Conservation (phyloP, 2,797 vertebrate species). For the Channa striata region DNA sequence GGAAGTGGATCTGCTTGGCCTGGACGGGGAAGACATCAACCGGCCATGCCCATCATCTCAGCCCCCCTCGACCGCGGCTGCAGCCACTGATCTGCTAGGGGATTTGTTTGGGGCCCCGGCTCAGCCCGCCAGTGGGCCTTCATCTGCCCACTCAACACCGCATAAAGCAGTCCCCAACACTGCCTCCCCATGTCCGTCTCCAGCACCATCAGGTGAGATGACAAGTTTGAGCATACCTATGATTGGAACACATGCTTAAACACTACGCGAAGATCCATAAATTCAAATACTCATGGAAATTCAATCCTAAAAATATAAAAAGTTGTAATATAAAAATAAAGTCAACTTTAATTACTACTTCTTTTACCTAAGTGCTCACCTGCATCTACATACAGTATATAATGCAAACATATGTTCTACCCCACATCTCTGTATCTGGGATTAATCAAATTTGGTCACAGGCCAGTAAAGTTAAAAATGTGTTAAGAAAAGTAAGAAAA, state of each 20-base stretch:
- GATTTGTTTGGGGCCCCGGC: slow-evolving; percentile 90
- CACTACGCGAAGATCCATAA: background rate
- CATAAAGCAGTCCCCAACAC: slow-evolving; percentile 86
- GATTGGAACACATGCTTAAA: too few relatives aligned
- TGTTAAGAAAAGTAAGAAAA: too few relatives aligned
- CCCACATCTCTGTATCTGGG: too few relatives aligned
- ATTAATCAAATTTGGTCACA: background rate
- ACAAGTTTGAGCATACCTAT: background rate
- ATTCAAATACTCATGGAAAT: background rate
- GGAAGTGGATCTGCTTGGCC: slow-evolving; percentile 93
- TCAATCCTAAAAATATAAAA: background rate
- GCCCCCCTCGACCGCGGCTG: slow-evolving; percentile 84
- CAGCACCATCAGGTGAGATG: slow-evolving; percentile 79
- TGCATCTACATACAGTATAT: too few relatives aligned
- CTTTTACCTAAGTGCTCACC: too few relatives aligned
- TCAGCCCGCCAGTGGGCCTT: slow-evolving; percentile 83
- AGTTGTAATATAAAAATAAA: too few relatives aligned
- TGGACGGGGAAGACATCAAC: slow-evolving; percentile 86
- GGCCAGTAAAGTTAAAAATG: background rate
- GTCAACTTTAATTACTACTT: too few relatives aligned
- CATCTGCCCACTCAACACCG: slow-evolving; percentile 93
- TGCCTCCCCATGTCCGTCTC: slow-evolving; percentile 89
- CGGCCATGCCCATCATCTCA: slow-evolving; percentile 81
- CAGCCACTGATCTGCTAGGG: slow-evolving; percentile 92
- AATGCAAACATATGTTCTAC: too few relatives aligned